A percentile compares a stretch with the other conserved stretches of the same genome.
These are phyloP conservation scores for Nomada ruficornis DNA, from an alignment of 2,888 invertebrate genomes.

Conservation along the genomic window DNA sequence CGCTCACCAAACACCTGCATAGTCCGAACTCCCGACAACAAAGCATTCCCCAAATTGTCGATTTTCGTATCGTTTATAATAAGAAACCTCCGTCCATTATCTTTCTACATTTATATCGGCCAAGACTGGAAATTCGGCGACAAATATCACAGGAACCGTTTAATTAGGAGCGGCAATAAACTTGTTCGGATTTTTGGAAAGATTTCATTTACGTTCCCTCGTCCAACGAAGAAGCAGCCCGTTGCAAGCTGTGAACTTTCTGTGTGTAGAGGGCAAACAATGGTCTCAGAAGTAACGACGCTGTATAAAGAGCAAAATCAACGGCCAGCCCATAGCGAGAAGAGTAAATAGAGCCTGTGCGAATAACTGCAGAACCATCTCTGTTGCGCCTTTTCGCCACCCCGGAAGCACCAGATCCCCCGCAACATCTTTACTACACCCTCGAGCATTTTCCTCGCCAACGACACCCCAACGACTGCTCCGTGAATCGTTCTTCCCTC, in stretches of 20 bases:
- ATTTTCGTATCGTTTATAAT: background rate
- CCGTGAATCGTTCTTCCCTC: conserved; percentile 38
- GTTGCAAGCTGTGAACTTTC: background rate
- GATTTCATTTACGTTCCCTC: background rate
- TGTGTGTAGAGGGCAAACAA: conserved; percentile 27
- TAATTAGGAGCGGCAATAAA: background rate
- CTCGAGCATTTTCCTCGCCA: conserved; percentile 39
- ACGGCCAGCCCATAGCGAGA: conserved; percentile 28
- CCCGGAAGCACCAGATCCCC: background rate
- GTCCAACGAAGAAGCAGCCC: background rate
- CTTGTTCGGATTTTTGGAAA: background rate
- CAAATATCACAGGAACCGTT: background rate
- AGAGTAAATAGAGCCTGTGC: conserved; percentile 46
- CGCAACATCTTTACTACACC: conserved; percentile 44
- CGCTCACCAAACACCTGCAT: background rate
- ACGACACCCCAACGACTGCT: conserved; percentile 22
- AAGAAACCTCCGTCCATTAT: no score
- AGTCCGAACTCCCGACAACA: no score
- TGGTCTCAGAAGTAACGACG: conserved; percentile 21
- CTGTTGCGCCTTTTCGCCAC: background rate
- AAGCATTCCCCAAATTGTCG: background rate
- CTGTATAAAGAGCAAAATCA: conserved; percentile 36
- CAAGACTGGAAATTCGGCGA: background rate
- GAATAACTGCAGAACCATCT: conserved; percentile 15
- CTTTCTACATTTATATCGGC: background rate